phyloP scores from a whole-genome alignment of 1,140 invertebrate species.

The Bicyclus anynana region DNA sequence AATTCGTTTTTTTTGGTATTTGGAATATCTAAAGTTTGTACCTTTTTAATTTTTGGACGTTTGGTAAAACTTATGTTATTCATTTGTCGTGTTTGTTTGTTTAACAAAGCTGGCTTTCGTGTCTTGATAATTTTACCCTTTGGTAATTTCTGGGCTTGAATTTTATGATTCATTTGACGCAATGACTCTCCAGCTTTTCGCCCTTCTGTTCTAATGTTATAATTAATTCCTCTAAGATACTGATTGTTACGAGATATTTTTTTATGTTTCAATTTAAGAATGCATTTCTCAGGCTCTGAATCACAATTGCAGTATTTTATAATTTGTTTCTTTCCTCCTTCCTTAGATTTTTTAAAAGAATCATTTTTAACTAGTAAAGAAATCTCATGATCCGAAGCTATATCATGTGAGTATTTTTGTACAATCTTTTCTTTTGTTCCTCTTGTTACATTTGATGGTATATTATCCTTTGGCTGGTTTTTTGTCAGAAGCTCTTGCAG shows the following conservation, averaged over 20 bases:
- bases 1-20: no score
- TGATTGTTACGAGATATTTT: conserved; percentile 7
- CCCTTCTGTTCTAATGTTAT: conserved; percentile 1
- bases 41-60: no score
- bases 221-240: not conserved
- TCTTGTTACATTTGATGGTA: conserved; percentile 14
- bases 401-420: conserved; percentile 1
- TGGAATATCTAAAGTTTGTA: no score
- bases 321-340: conserved; percentile 28
- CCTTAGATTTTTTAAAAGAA: conserved; percentile 39
- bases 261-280: conserved; percentile 26
- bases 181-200: conserved; percentile 11
- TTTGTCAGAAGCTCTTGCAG: conserved; percentile 21
- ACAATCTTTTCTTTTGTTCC: conserved; percentile 5
- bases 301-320: conserved; percentile 33
- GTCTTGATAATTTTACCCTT: not conserved
- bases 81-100: not conserved
- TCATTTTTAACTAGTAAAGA: conserved; percentile 39
- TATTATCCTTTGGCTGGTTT: conserved; percentile 27
- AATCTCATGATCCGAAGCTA: conserved; percentile 10
- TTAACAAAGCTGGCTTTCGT: conserved; percentile 8
- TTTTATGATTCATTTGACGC: conserved; percentile 9
- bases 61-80: no score
- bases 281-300: conserved; percentile 33
- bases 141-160: conserved; percentile 11